Evolutionary conservation across 2,797 vertebrate genomes (phyloP).

Genomic region (Helarctos malayanus): DNA sequence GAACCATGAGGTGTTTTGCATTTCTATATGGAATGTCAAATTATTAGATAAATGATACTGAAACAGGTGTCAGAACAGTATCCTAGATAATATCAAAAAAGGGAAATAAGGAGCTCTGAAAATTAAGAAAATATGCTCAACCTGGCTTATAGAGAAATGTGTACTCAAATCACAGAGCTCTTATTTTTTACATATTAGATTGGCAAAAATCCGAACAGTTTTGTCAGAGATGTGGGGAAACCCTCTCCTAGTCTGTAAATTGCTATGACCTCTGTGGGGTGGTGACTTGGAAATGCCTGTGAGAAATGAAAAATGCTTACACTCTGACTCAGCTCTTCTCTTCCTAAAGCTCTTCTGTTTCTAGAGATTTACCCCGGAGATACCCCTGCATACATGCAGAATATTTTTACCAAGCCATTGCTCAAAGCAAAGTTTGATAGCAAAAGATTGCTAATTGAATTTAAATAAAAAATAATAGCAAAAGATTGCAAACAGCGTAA

Average conservation of each 20-base stretch:
- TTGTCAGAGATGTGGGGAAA: background rate
- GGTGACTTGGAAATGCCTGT: background rate
- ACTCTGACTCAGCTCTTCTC: background rate
- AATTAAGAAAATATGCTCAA: constrained; percentile 40
- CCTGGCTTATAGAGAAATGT: background rate
- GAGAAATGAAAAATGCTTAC: background rate
- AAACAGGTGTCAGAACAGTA: background rate
- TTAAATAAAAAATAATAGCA: background rate
- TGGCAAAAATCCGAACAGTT: background rate
- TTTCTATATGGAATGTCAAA: background rate
- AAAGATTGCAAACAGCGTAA: background rate
- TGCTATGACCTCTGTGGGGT: background rate
- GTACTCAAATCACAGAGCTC: background rate
- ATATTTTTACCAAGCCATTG: background rate
- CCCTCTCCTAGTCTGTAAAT: background rate
- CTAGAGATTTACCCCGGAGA: background rate
- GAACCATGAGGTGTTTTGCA: background rate
- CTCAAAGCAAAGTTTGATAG: background rate
- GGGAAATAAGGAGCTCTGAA: background rate
- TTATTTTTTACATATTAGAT: background rate
- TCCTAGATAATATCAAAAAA: background rate
- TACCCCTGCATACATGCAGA: background rate
- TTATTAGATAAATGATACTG: background rate
- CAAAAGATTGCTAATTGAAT: background rate
- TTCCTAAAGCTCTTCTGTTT: background rate